A percentile compares a stretch with the other conserved stretches of the same genome.
Conservation (phyloP, 2,888 invertebrate genomes). For the Leptopilina myrica region DNA sequence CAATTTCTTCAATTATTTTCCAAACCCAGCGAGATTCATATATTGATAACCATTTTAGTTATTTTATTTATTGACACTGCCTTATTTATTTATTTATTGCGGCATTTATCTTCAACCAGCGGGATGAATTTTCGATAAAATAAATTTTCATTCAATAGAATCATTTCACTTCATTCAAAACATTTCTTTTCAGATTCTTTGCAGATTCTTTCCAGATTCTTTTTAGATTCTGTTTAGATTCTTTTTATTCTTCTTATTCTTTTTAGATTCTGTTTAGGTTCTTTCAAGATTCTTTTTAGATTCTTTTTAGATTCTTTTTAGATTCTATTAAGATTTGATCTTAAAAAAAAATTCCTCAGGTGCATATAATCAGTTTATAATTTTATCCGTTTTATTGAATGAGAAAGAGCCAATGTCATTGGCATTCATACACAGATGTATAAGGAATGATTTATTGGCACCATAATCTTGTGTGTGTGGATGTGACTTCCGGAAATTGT, state of each 20-base stretch:
- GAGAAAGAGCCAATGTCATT: slow-evolving; percentile 1
- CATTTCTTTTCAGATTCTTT: too few relatives aligned
- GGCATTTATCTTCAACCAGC: too few relatives aligned
- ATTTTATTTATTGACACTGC: too few relatives aligned
- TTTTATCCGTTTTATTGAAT: neutral
- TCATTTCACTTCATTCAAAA: too few relatives aligned
- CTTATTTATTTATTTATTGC: too few relatives aligned
- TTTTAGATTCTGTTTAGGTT: neutral
- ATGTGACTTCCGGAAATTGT: slow-evolving; percentile 56
- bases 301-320: too few relatives aligned
- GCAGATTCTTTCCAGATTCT: neutral
- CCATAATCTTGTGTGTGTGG: neutral
- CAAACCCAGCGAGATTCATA: neutral
- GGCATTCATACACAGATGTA: neutral
- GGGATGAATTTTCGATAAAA: too few relatives aligned
- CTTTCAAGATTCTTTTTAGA: too few relatives aligned
- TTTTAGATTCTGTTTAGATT: neutral
- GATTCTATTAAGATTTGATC: too few relatives aligned
- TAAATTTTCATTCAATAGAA: neutral
- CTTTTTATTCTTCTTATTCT: neutral
- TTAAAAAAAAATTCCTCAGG: neutral
- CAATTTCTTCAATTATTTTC: neutral
- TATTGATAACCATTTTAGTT: too few relatives aligned
- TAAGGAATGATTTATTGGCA: slow-evolving; percentile 50
- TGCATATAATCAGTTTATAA: neutral